Evolutionary conservation across 2,113 vertebrate genomes (phyloP).

Genomic region (Neoarius graeffei): DNA sequence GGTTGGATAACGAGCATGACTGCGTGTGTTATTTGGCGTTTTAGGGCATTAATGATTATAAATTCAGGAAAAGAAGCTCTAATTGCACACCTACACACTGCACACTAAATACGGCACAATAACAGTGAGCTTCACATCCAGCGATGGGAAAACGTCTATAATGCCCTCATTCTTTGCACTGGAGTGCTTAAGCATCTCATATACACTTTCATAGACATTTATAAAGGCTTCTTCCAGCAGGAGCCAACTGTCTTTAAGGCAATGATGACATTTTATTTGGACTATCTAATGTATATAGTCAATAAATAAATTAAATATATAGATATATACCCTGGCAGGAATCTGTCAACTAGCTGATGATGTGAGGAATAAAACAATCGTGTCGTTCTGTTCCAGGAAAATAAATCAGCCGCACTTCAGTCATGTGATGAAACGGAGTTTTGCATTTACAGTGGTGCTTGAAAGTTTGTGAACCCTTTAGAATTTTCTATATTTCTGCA

Average conservation of each 20-base stretch:
- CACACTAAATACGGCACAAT: neutral
- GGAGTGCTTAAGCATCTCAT: neutral
- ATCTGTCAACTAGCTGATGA: too few relatives aligned
- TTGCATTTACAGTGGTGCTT: too few relatives aligned
- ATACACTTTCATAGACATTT: neutral
- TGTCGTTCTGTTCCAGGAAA: neutral
- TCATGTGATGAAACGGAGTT: neutral
- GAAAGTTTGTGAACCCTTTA: too few relatives aligned
- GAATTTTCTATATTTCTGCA: too few relatives aligned
- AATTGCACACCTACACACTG: neutral
- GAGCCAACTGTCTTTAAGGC: neutral
- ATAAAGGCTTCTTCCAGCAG: neutral
- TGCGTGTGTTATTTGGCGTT: slow-evolving; percentile 8
- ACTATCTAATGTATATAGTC: neutral
- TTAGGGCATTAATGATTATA: slow-evolving; percentile 11
- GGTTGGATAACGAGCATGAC: slow-evolving; percentile 49
- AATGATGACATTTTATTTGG: neutral
- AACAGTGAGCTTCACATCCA: neutral
- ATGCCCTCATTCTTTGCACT: neutral
- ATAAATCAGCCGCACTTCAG: neutral
- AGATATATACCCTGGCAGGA: neutral
- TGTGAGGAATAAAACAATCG: neutral
- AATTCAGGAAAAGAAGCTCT: neutral
- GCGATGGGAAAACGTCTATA: neutral
- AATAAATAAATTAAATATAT: neutral